Evolutionary conservation across 1,140 invertebrate species (phyloP).

Genomic region (Pseudomyrmex pallidus): DNA sequence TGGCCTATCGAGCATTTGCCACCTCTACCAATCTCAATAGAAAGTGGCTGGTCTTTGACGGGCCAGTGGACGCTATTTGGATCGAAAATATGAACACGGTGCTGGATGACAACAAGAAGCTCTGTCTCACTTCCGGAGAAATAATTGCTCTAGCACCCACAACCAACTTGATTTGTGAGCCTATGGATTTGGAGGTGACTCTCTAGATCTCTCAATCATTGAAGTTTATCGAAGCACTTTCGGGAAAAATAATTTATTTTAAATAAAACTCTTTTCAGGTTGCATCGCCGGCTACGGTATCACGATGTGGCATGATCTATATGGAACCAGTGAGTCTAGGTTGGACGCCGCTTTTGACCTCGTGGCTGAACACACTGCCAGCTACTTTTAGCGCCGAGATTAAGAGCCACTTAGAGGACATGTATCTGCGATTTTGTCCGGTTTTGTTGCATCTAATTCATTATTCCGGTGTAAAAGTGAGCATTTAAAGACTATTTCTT

Average conservation of each 20-base stretch:
- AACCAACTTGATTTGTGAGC: slow-evolving; percentile 97
- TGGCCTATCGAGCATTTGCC: slow-evolving; percentile 95
- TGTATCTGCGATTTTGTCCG: slow-evolving; percentile 93
- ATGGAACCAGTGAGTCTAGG: slow-evolving; percentile 95
- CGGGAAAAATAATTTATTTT: too few species aligned
- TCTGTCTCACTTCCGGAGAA: slow-evolving; percentile 96
- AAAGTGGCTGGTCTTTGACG: slow-evolving; percentile 98
- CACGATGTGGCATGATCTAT: slow-evolving; percentile 98
- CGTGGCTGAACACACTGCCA: slow-evolving; percentile 95
- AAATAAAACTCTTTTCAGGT: slow-evolving; percentile 82
- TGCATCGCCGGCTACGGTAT: slow-evolving; percentile 95
- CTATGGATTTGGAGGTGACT: slow-evolving; percentile 94
- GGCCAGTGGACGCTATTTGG: slow-evolving; percentile 98
- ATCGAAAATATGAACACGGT: slow-evolving; percentile 99
- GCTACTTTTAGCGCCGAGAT: slow-evolving; percentile 88
- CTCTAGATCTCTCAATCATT: background rate
- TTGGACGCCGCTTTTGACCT: slow-evolving; percentile 94
- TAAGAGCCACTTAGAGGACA: slow-evolving; percentile 87
- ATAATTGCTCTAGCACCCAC: slow-evolving; percentile 97
- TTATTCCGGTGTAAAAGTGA: slow-evolving; percentile 87
- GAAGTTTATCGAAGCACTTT: background rate
- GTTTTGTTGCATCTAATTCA: slow-evolving; percentile 90
- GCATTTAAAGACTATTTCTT: background rate
- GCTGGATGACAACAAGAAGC: slow-evolving; percentile 97
- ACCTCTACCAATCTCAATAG: slow-evolving; percentile 89